These are phyloP conservation scores for Acipenser transmontanus DNA, from an alignment of 2,797 vertebrate species.

Conservation along the genomic window DNA sequence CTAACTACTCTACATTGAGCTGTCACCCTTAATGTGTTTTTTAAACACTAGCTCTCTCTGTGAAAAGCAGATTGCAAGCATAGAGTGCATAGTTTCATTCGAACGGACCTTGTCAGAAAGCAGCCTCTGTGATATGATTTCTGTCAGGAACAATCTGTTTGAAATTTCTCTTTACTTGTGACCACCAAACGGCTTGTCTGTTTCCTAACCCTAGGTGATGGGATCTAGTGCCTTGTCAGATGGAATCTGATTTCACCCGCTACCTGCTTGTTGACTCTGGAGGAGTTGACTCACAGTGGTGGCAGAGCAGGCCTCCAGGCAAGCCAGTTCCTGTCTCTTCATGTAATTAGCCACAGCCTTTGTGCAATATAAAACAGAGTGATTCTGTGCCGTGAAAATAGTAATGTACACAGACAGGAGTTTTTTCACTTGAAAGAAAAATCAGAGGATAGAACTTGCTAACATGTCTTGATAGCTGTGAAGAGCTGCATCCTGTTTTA, in stretches of 20 bases:
- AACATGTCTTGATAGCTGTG: constrained; percentile 3
- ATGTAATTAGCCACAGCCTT: constrained; percentile 69
- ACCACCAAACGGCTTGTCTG: constrained; percentile 75
- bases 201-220: constrained; percentile 77
- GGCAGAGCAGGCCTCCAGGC: constrained; percentile 60
- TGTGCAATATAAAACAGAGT: constrained; percentile 55
- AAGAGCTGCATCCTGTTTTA: not conserved
- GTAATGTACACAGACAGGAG: constrained; percentile 59
- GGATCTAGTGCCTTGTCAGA: constrained; percentile 80
- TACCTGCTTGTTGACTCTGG: constrained; percentile 59
- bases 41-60: constrained; percentile 54
- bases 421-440: constrained; percentile 47
- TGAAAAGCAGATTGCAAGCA: constrained; percentile 67
- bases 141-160: constrained; percentile 93
- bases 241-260: constrained; percentile 64
- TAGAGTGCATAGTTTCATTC: constrained; percentile 64
- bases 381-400: constrained; percentile 34
- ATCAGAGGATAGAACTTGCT: constrained; percentile 9
- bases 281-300: constrained; percentile 46
- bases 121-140: constrained; percentile 66
- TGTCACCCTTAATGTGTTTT: constrained; percentile 65
- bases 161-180: constrained; percentile 76
- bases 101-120: constrained; percentile 52
- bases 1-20: constrained; percentile 51
- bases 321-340: constrained; percentile 67